These are phyloP conservation scores for Drosophila atripex DNA, from an alignment of 2,888 invertebrate genomes.

Conservation along the genomic window DNA sequence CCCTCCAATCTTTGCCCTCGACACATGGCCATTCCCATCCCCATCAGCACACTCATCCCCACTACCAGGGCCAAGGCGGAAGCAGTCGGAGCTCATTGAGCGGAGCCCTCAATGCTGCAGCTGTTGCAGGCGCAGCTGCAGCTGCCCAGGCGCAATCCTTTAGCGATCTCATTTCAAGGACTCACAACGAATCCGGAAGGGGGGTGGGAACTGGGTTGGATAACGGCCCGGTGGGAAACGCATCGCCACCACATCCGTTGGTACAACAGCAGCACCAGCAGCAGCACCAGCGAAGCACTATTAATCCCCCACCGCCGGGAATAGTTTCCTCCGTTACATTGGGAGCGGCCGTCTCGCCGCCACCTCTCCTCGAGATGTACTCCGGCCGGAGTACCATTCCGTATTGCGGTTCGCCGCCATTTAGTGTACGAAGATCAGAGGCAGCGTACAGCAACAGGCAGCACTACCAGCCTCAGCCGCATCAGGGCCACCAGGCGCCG, in stretches of 20 bases:
- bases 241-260: constrained; percentile 35
- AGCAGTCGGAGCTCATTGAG: constrained; percentile 72
- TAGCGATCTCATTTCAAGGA: constrained; percentile 57
- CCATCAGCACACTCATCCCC: constrained; percentile 47
- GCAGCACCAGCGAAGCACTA: constrained; percentile 41
- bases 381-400: constrained; percentile 77
- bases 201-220: constrained; percentile 19
- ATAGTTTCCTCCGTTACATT: constrained; percentile 59
- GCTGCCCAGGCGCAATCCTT: constrained; percentile 66
- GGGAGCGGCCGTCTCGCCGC: constrained; percentile 71
- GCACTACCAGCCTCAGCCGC: constrained; percentile 67
- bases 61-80: constrained; percentile 63
- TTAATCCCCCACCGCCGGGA: constrained; percentile 43
- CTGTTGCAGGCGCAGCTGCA: constrained; percentile 66
- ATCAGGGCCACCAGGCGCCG: constrained; percentile 75
- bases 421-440: constrained; percentile 64
- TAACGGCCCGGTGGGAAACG: constrained; percentile 12
- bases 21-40: constrained; percentile 26
- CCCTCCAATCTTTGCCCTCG: constrained; percentile 1
- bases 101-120: constrained; percentile 68
- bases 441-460: constrained; percentile 70
- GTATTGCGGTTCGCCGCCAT: constrained; percentile 82
- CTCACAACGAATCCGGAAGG: constrained; percentile 48
- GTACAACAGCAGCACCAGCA: constrained; percentile 27
- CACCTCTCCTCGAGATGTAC: constrained; percentile 75